Conservation (phyloP, 2,797 vertebrate genomes). For the Myripristis murdjan region DNA sequence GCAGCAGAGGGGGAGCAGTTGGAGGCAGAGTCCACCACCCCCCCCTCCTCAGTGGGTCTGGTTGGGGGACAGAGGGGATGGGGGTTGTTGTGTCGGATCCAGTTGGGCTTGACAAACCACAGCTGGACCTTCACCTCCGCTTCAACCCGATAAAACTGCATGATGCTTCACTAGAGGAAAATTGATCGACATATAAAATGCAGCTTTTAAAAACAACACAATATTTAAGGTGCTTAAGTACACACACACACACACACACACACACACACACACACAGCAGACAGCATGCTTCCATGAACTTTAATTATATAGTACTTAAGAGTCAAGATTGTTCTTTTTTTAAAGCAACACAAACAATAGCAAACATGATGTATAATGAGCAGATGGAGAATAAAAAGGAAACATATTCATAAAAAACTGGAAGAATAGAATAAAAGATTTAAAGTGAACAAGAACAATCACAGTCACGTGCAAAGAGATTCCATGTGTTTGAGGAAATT, state of each 20-base stretch:
- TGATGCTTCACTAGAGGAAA: not conserved
- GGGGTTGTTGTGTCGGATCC: slow-evolving; percentile 32
- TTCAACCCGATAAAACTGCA: slow-evolving; percentile 18
- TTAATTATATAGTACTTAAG: too few species aligned
- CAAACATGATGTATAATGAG: too few species aligned
- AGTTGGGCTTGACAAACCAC: slow-evolving; percentile 44
- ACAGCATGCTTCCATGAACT: not conserved
- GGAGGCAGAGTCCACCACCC: too few species aligned
- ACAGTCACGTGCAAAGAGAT: too few species aligned
- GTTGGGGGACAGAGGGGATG: not conserved
- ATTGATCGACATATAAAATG: slow-evolving; percentile 24
- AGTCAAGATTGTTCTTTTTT: too few species aligned
- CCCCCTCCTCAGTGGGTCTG: not conserved
- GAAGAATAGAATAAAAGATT: too few species aligned
- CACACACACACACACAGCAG: not conserved
- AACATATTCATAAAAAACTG: too few species aligned
- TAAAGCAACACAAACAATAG: not conserved
- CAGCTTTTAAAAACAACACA: not conserved
- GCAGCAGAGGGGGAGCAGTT: too few species aligned
- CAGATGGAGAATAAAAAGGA: too few species aligned
- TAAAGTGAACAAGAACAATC: too few species aligned
- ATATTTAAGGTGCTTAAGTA: not conserved
- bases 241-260: not conserved
- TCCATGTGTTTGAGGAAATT: too few species aligned
- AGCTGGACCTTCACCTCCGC: slow-evolving; percentile 58